Evolutionary conservation across 2,888 invertebrate species (phyloP), one percentile per base, ranked within the genome.

Genomic region (Junonia oenone): DNA sequence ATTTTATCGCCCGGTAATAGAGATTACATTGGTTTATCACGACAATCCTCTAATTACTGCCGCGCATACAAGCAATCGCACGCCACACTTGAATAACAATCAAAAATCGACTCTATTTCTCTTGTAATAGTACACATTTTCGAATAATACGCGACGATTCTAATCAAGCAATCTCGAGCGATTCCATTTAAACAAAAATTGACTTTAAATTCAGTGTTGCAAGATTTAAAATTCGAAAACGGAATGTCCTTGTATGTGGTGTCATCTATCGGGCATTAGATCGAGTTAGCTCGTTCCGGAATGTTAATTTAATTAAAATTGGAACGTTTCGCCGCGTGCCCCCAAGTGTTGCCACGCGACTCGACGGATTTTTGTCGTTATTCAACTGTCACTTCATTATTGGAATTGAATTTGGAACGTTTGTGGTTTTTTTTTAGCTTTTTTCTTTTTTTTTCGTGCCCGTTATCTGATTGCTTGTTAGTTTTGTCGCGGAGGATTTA

Each of bases 301-400:
- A 85, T 88, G 83, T 79, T 85, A 82, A 88, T 89, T 89, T 83
- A 89, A 88, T 88, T 88, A 88, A 86, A 88, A 81, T 75, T 73
- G 76, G 75, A 75, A 74, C 73, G 73, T 69, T 65, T 76, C 76
- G 78, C 81, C 38, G 77, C 82, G 76, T 81, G 81, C 71, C 68
- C 63, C 73, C 63, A 76, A 84, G 81, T 83, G 83, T 72, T 73
- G 84, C 76, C 80, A 83, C 86, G 84, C 80, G 78, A 67, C 67
- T 57, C 63, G 71, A 73, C 73, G 68, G 69, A 72, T 68, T 79
- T 74, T 65, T 43, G 68, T 74, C 68, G 71, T 75, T 81, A 76
- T 48, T 80, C 80, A 77, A 81, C 80, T 82, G 83, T 78, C 82
- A 80, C 81, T 83, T 83, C 75, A 85, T 87, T 86, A 84, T 75